phyloP scores from a whole-genome alignment of 2,113 vertebrate genomes.

The Lota lota region DNA sequence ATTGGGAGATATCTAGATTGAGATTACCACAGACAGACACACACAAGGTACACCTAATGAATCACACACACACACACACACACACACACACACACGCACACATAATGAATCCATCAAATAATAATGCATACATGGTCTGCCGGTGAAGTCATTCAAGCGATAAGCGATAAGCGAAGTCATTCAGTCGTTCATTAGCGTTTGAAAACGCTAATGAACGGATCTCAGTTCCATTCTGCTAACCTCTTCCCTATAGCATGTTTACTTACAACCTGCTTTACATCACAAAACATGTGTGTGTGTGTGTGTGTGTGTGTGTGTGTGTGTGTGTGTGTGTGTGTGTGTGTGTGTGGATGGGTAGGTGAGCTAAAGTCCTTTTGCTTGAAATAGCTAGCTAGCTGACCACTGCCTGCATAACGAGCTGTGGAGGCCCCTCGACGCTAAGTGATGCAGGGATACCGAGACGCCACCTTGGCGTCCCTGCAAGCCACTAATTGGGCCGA shows the following conservation, averaged over 20 bases:
- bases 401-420: too few relatives aligned
- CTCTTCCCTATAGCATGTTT: slow-evolving; percentile 28
- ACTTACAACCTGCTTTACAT: slow-evolving; percentile 44
- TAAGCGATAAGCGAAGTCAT: too few relatives aligned
- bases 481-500: too few relatives aligned
- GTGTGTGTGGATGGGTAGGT: neutral
- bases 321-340: neutral
- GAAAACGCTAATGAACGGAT: slow-evolving; percentile 14
- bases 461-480: too few relatives aligned
- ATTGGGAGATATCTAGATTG: too few relatives aligned
- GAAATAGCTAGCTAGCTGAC: too few relatives aligned
- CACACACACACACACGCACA: neutral
- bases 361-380: too few relatives aligned
- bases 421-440: too few relatives aligned
- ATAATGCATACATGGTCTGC: slow-evolving; percentile 3
- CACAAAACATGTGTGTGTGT: slow-evolving; percentile 26
- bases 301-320: neutral
- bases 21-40: neutral
- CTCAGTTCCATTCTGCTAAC: slow-evolving; percentile 38
- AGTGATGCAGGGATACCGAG: too few relatives aligned
- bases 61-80: neutral
- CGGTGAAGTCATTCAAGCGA: slow-evolving; percentile 14
- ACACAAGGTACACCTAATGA: neutral
- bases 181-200: slow-evolving; percentile 19
- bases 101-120: slow-evolving; percentile 6